A percentile compares a stretch with the other conserved stretches of the same genome.
phyloP scores from a whole-genome alignment of 2,888 invertebrate genomes.

The Corbicula japonica region DNA sequence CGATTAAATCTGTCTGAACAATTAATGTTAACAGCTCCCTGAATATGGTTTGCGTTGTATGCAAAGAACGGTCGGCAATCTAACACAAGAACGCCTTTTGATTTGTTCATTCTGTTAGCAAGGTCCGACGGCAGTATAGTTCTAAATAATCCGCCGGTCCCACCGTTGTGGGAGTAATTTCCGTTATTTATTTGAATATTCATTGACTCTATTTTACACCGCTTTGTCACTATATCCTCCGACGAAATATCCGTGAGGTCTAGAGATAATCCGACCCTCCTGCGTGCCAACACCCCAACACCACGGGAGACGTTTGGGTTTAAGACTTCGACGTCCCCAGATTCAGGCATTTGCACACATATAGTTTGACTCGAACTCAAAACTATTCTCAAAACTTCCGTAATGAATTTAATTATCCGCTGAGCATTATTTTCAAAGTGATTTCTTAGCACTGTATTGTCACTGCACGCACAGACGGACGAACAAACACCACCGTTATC shows the following conservation, averaged over 20 bases:
- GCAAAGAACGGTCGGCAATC: conserved; percentile 91
- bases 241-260: conserved; percentile 60
- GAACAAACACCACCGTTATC: conserved; percentile 32
- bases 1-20: conserved; percentile 91
- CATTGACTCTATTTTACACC: conserved; percentile 77
- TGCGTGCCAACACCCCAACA: conserved; percentile 48
- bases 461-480: conserved; percentile 43
- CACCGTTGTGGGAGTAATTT: conserved; percentile 36
- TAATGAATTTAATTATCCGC: conserved; percentile 38
- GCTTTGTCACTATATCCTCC: conserved; percentile 68
- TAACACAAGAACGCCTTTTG: conserved; percentile 87
- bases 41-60: conserved; percentile 91
- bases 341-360: conserved; percentile 79
- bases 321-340: conserved; percentile 79
- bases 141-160: conserved; percentile 50
- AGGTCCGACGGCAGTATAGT: conserved; percentile 78
- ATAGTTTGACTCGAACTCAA: conserved; percentile 35
- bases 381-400: conserved; percentile 48
- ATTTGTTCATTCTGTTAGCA: conserved; percentile 72
- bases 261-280: conserved; percentile 57
- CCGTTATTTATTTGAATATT: conserved; percentile 61
- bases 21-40: conserved; percentile 90
- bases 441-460: conserved; percentile 16
- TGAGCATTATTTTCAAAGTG: conserved; percentile 38
- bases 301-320: conserved; percentile 68